phyloP scores from a whole-genome alignment of 2,888 invertebrate genomes.

The Melieria omissa region DNA sequence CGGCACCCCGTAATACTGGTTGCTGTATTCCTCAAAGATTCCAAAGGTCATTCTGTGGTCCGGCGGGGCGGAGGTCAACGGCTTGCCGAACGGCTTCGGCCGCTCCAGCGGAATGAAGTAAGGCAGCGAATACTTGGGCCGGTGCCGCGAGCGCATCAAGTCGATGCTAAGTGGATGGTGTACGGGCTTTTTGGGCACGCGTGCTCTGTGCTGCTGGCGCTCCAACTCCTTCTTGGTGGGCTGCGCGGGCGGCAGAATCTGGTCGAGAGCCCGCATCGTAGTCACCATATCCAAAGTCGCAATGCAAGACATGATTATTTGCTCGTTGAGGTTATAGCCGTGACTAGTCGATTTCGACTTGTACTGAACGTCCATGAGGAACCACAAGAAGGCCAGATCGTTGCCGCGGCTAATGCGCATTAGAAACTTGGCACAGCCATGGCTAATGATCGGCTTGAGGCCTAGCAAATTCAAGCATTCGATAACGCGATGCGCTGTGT shows the following conservation, averaged over 20 bases:
- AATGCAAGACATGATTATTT: slow-evolving; percentile 56
- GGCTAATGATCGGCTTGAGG: slow-evolving; percentile 51
- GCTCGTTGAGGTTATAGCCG: slow-evolving; percentile 58
- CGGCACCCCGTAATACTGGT: slow-evolving; percentile 39
- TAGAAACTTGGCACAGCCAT: slow-evolving; percentile 45
- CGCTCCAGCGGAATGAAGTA: slow-evolving; percentile 28
- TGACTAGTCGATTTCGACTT: slow-evolving; percentile 32
- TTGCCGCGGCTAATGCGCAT: slow-evolving; percentile 58
- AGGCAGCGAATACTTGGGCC: neutral
- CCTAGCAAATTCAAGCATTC: slow-evolving; percentile 52
- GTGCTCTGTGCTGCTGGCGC: neutral
- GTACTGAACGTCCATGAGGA: slow-evolving; percentile 58
- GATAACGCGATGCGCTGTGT: slow-evolving; percentile 52
- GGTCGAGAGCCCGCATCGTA: slow-evolving; percentile 59
- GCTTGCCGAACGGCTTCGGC: slow-evolving; percentile 38
- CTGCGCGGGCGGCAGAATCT: slow-evolving; percentile 52
- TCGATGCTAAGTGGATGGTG: too few relatives aligned
- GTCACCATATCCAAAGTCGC: slow-evolving; percentile 57
- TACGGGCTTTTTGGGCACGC: neutral
- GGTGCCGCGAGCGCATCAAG: too few relatives aligned
- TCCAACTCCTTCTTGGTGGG: neutral
- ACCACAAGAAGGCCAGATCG: slow-evolving; percentile 63
- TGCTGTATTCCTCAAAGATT: slow-evolving; percentile 36
- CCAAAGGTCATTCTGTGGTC: slow-evolving; percentile 36
- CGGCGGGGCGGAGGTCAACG: slow-evolving; percentile 34